phyloP scores from a whole-genome alignment of 1,140 invertebrate genomes.

The Idris sp. region DNA sequence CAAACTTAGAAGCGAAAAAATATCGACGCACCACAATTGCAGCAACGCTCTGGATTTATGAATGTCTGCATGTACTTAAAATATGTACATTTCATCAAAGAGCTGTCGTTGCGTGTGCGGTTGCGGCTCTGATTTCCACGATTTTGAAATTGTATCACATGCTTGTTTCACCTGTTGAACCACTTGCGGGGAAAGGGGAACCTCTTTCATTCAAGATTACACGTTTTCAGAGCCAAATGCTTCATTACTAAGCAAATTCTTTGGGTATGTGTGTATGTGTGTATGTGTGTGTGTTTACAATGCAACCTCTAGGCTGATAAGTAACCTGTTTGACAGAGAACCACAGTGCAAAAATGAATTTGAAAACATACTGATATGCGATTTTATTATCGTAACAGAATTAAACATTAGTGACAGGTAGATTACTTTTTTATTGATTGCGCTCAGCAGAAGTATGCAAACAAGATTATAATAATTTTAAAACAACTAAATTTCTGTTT shows the following conservation, averaged over 20 bases:
- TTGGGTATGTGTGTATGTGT: no score
- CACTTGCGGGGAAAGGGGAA: background rate
- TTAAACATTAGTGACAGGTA: background rate
- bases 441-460: no score
- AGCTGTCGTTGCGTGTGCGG: no score
- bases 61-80: conserved; percentile 11
- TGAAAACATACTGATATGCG: no score
- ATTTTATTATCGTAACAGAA: conserved; percentile 11
- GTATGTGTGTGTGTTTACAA: no score
- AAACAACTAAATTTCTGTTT: no score
- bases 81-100: conserved; percentile 14
- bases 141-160: no score
- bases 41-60: conserved; percentile 25
- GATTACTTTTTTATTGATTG: background rate
- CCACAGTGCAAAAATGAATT: no score
- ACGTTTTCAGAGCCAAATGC: conserved; percentile 8
- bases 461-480: no score
- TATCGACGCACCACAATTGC: conserved; percentile 55
- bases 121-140: no score
- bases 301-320: conserved; percentile 36
- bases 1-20: conserved; percentile 63
- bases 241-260: conserved; percentile 36
- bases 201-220: conserved; percentile 17
- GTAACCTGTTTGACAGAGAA: conserved; percentile 20
- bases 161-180: no score